Evolutionary conservation across 2,888 invertebrate species (phyloP).

Genomic region (Elgonia sp.): DNA sequence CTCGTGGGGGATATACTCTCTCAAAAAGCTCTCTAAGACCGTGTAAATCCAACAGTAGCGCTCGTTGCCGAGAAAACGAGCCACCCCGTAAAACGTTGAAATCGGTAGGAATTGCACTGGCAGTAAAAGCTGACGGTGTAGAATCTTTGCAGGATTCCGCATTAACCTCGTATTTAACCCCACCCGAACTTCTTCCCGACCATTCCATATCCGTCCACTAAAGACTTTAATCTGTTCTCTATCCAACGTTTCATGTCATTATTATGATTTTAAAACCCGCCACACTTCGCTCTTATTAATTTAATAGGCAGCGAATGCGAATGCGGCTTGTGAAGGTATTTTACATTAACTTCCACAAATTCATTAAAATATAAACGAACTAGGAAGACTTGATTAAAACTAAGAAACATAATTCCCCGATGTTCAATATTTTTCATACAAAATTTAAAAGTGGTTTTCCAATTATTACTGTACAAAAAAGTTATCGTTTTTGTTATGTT

Average conservation of each 20-base stretch:
- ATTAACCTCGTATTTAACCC: conserved; percentile 75
- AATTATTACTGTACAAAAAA: no score
- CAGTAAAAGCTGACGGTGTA: conserved; percentile 78
- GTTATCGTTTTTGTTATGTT: no score
- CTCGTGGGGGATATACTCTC: conserved; percentile 70
- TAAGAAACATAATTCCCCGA: background rate
- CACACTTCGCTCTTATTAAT: conserved; percentile 65
- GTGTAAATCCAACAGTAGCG: conserved; percentile 76
- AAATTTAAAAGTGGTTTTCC: no score
- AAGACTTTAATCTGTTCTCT: conserved; percentile 74
- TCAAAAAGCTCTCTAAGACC: conserved; percentile 75
- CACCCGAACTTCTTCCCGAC: conserved; percentile 57
- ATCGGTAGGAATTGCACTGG: conserved; percentile 75
- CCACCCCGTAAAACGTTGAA: conserved; percentile 71
- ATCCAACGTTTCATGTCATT: conserved; percentile 68
- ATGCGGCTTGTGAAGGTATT: conserved; percentile 19
- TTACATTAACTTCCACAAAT: conserved; percentile 31
- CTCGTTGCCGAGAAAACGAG: conserved; percentile 73
- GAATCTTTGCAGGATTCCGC: conserved; percentile 74
- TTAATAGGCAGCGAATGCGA: conserved; percentile 50
- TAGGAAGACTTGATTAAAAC: conserved; percentile 21
- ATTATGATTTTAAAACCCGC: conserved; percentile 70
- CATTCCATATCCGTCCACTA: conserved; percentile 69
- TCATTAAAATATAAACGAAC: conserved; percentile 25
- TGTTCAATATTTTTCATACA: background rate